Evolutionary conservation across 2,113 vertebrate genomes (phyloP).

Genomic region (Chunga burmeisteri): DNA sequence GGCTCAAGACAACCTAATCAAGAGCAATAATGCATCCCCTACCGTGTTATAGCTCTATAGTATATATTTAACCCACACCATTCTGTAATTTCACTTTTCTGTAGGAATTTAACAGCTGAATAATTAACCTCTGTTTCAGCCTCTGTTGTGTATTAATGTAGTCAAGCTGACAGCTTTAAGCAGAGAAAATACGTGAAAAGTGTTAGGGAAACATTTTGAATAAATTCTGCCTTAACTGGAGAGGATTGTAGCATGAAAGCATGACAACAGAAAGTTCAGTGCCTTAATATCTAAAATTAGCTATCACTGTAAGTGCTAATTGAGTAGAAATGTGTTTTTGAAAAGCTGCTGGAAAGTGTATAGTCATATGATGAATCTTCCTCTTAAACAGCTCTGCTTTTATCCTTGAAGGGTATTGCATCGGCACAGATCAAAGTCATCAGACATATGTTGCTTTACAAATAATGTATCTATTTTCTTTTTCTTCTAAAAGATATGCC

Average conservation of each 20-base stretch:
- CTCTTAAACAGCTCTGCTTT: constrained; percentile 12
- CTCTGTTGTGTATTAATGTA: neutral
- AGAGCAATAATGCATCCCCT: neutral
- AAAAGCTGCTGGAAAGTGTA: neutral
- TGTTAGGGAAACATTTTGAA: constrained; percentile 2
- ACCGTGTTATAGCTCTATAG: fast-evolving
- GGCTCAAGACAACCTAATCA: neutral
- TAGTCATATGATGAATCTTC: neutral
- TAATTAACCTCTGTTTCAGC: neutral
- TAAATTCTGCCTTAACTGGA: neutral
- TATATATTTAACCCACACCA: neutral
- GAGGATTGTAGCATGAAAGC: neutral
- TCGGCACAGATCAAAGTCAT: constrained; percentile 26
- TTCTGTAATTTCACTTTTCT: neutral
- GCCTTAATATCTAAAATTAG: constrained; percentile 44
- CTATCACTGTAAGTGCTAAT: neutral
- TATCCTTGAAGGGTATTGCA: neutral
- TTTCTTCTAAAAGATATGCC: neutral
- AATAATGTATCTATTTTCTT: constrained; percentile 32
- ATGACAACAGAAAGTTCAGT: constrained; percentile 3
- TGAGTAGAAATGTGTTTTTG: constrained; percentile 20
- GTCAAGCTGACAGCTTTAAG: neutral
- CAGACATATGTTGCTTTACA: neutral
- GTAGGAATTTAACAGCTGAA: neutral
- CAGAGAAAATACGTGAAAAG: neutral